Evolutionary conservation across 2,797 vertebrate species (phyloP).

Genomic region (Cygnus olor): DNA sequence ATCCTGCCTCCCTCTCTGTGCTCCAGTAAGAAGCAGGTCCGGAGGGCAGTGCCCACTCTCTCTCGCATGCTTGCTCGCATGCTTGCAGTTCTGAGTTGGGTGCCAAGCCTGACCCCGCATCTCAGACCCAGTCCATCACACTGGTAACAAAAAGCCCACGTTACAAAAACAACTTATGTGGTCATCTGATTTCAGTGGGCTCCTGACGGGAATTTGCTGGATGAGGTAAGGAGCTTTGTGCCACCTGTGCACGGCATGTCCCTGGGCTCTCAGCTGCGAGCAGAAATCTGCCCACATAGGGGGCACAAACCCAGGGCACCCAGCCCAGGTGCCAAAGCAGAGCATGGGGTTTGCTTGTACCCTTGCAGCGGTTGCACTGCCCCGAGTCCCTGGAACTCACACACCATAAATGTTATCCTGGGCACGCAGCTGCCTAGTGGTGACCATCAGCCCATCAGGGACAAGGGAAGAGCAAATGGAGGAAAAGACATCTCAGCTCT

Average conservation of each 20-base stretch:
- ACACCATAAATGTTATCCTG: neutral
- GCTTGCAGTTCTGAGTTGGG: neutral
- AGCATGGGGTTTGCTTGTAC: neutral
- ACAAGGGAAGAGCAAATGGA: fast-evolving
- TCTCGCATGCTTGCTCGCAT: neutral
- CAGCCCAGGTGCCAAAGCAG: neutral
- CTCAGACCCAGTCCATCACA: neutral
- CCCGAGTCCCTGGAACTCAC: neutral
- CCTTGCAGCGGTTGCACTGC: fast-evolving
- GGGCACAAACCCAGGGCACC: neutral
- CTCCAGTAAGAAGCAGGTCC: neutral
- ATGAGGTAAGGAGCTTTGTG: neutral
- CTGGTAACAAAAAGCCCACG: fast-evolving
- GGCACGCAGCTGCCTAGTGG: neutral
- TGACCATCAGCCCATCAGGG: neutral
- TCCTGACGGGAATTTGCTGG: neutral
- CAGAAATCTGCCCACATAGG: fast-evolving
- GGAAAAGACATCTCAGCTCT: neutral
- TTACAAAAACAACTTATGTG: neutral
- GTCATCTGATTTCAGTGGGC: too few species aligned
- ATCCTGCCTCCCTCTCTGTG: neutral
- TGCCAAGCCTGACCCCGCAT: neutral
- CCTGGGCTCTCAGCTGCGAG: neutral
- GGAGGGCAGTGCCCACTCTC: neutral
- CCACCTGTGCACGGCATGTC: fast-evolving